phyloP scores from a whole-genome alignment of 2,888 invertebrate species.

The Tigriopus californicus region DNA sequence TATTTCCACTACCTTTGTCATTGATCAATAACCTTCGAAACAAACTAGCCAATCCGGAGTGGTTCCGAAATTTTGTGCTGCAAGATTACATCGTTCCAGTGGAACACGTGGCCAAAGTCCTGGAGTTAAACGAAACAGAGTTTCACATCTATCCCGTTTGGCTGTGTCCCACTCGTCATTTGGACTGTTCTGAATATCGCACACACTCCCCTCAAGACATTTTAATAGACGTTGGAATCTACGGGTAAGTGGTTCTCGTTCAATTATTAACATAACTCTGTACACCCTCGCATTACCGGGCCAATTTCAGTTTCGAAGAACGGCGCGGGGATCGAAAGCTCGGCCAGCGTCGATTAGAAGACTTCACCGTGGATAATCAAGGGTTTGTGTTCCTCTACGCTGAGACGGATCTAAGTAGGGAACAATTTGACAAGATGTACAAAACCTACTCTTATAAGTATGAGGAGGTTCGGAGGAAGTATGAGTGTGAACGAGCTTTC shows the following conservation, averaged over 20 bases:
- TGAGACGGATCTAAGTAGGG: conserved; percentile 49
- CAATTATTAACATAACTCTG: too few relatives aligned
- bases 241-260: background rate
- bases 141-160: background rate
- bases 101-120: conserved; percentile 36
- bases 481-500: conserved; percentile 44
- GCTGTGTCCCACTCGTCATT: background rate
- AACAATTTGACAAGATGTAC: conserved; percentile 59
- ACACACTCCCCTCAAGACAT: background rate
- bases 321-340: background rate
- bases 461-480: background rate
- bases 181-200: background rate
- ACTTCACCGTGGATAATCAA: background rate
- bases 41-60: conserved; percentile 43
- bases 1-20: conserved; percentile 60
- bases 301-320: too few relatives aligned
- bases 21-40: conserved; percentile 56
- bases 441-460: background rate
- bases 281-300: too few relatives aligned
- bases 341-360: background rate
- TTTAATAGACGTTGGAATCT: conserved; percentile 1
- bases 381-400: conserved; percentile 44
- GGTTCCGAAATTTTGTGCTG: conserved; percentile 53
- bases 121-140: background rate
- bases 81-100: conserved; percentile 62